phyloP scores from a whole-genome alignment of 2,797 vertebrate species.

The Anisognathus igniventris region DNA sequence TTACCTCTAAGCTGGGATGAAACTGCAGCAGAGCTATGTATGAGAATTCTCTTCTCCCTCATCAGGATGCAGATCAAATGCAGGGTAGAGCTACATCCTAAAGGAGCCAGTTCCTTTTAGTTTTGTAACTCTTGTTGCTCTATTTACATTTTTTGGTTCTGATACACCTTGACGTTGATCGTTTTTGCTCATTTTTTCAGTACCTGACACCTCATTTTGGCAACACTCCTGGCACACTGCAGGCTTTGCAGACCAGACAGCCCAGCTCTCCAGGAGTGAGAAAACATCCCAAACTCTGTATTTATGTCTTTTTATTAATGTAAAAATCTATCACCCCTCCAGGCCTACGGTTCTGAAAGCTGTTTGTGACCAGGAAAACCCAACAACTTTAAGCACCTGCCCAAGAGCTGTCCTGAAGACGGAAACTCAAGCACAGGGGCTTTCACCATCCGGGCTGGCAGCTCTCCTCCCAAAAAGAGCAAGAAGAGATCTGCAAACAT shows the following conservation, averaged over 20 bases:
- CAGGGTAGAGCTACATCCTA: not conserved
- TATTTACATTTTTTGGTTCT: not conserved
- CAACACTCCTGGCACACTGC: not conserved
- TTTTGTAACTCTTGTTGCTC: not conserved
- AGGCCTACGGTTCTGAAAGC: not conserved
- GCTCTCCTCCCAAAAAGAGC: not conserved
- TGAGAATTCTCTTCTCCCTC: not conserved
- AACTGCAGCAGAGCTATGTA: constrained; percentile 7
- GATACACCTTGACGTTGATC: not conserved
- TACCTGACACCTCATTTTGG: not conserved
- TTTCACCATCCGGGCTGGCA: not conserved
- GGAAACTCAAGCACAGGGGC: not conserved
- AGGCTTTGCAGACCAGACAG: not conserved
- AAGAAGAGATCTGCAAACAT: not conserved
- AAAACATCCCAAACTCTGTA: not conserved
- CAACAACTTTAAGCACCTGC: not conserved
- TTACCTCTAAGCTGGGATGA: not conserved
- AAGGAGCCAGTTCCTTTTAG: not conserved
- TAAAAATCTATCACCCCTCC: not conserved
- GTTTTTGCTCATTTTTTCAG: not conserved
- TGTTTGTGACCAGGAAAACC: not conserved
- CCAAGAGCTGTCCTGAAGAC: not conserved
- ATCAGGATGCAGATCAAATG: constrained; percentile 19
- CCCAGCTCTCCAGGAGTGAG: not conserved
- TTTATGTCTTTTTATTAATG: not conserved